phyloP scores from a whole-genome alignment of 2,888 invertebrate species.

The Torymus tubicola region DNA sequence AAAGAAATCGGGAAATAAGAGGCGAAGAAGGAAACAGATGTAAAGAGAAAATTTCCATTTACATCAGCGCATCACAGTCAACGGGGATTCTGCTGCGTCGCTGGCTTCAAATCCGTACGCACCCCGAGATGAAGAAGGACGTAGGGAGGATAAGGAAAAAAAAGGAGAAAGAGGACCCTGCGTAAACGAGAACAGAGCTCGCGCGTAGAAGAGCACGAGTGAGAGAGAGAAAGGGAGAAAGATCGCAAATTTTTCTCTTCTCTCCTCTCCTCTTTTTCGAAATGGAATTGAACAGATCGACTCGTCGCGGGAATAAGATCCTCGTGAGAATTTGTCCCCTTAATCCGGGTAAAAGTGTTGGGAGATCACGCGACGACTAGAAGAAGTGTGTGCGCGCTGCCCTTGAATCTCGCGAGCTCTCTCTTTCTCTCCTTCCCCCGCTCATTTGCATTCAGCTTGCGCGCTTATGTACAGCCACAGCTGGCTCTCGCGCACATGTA shows the following conservation, averaged over 20 bases:
- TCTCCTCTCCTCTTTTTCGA: constrained; percentile 34
- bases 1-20: constrained; percentile 52
- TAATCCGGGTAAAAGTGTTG: constrained; percentile 64
- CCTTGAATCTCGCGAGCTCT: constrained; percentile 37
- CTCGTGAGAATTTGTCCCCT: constrained; percentile 69
- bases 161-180: constrained; percentile 17
- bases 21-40: constrained; percentile 70
- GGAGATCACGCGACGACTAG: constrained; percentile 31
- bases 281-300: constrained; percentile 61
- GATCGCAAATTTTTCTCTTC: constrained; percentile 39
- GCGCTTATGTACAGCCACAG: constrained; percentile 24
- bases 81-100: constrained; percentile 60
- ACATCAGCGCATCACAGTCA: constrained; percentile 55
- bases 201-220: too few relatives aligned
- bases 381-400: not conserved
- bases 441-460: constrained; percentile 52
- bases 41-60: constrained; percentile 68
- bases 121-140: constrained; percentile 45
- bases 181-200: constrained; percentile 39
- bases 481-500: not conserved
- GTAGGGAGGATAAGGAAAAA: constrained; percentile 29
- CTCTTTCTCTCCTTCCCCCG: constrained; percentile 31
- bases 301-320: constrained; percentile 64
- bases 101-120: constrained; percentile 56
- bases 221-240: not conserved